phyloP scores from a whole-genome alignment of 1,140 invertebrate species.

The Bombus sylvicola region DNA sequence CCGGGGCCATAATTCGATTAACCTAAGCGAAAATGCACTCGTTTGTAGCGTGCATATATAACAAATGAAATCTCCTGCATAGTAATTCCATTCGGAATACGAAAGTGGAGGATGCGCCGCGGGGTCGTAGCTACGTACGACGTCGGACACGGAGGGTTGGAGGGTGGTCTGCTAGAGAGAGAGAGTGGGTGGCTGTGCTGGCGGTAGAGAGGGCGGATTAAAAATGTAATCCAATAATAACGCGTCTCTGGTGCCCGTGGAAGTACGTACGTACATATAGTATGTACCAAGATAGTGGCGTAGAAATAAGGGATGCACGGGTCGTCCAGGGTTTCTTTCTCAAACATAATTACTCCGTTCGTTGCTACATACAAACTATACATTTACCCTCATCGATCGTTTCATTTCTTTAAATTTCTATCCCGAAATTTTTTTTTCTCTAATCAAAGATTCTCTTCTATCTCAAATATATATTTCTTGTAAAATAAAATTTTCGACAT shows the following conservation, averaged over 20 bases:
- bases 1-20: conserved; percentile 78
- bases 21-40: conserved; percentile 82
- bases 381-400: not conserved
- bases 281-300: conserved; percentile 63
- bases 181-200: conserved; percentile 52
- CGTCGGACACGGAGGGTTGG: conserved; percentile 56
- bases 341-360: conserved; percentile 56
- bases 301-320: conserved; percentile 64
- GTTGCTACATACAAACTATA: not conserved
- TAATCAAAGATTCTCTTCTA: not conserved
- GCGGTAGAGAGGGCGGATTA: conserved; percentile 79
- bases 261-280: conserved; percentile 75
- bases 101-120: conserved; percentile 77
- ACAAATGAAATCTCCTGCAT: conserved; percentile 83
- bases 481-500: too few relatives aligned
- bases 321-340: conserved; percentile 44
- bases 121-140: conserved; percentile 71
- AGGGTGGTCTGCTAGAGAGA: conserved; percentile 39
- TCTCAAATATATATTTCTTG: too few relatives aligned
- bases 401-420: not conserved
- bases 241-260: conserved; percentile 81
- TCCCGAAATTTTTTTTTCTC: not conserved
- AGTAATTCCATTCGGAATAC: conserved; percentile 83
- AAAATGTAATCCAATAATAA: conserved; percentile 84
- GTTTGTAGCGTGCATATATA: conserved; percentile 82